Conservation (phyloP, 2,113 vertebrate species). For the Monopterus albus region DNA sequence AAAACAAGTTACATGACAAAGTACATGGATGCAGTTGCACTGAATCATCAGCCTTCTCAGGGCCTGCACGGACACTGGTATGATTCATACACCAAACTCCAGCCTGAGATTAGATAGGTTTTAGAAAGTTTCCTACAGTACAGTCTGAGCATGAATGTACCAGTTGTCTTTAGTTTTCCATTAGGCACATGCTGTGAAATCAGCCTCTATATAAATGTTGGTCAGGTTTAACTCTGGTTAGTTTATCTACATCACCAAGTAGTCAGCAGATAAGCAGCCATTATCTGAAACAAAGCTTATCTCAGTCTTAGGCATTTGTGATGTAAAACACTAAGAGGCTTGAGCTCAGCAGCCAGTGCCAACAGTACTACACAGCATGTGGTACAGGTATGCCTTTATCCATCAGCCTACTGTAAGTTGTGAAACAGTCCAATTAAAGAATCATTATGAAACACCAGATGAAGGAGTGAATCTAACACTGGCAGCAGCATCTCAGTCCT, state of each 20-base stretch:
- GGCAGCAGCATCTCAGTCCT: slow-evolving; percentile 11
- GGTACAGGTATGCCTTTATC: neutral
- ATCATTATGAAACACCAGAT: too few relatives aligned
- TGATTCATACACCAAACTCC: too few relatives aligned
- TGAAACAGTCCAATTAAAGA: too few relatives aligned
- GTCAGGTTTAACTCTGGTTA: neutral
- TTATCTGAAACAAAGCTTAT: neutral
- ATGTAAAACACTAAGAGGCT: neutral
- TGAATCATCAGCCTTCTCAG: too few relatives aligned
- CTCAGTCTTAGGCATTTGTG: too few relatives aligned
- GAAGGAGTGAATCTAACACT: too few relatives aligned
- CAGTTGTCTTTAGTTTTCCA: neutral
- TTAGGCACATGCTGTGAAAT: neutral
- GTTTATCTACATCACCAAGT: neutral
- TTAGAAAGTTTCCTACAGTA: too few relatives aligned
- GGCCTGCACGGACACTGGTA: too few relatives aligned
- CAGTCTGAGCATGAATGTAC: too few relatives aligned
- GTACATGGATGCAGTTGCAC: too few relatives aligned
- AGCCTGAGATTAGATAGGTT: too few relatives aligned
- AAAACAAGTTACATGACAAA: too few relatives aligned
- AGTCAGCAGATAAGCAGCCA: slow-evolving; percentile 2
- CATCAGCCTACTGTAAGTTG: neutral
- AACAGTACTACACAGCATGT: neutral
- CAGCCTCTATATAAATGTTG: neutral
- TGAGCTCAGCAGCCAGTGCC: neutral